Base-by-base conservation (phyloP, 2,888 invertebrate genomes). In the Drosophila monieri region DNA sequence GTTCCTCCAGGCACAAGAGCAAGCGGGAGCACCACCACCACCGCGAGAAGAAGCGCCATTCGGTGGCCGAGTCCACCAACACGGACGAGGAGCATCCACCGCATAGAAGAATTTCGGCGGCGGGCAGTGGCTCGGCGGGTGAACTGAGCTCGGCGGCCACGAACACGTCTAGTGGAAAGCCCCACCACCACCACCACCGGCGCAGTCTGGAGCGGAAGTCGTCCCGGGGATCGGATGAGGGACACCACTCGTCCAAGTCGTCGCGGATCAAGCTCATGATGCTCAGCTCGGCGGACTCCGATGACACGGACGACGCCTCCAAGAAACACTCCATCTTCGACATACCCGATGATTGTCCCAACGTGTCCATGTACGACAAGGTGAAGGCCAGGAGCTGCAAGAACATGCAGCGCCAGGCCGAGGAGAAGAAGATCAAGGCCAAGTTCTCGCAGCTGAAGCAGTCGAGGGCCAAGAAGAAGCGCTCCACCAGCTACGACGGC, bases 321-420 rank as follows among this genome's bases (percentile, higher is more conserved):
- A 97, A 96, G 91, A 96, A 97, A 90, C 97, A 97, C 92, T 97
- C 97, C 58, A 97, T 97, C 88, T 97, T 97, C 91, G 97, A 97
- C 89, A 97, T 97, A 62, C 94, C 96, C 46, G 97, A 97, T 88
- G 90, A 90, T 8, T 97, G 95, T 66, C 97, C 97, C 1, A 98
- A 97, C 89, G 97, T 98, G 67, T 98, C 98, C 9, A 99, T 99
- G 98, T 99, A 99, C 90, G 98, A 98, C 90, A 98, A 98, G 92
- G 97, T 98, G 0, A 98, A 98, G 91, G 97, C 97, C 3, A 94
- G 97, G 41, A 97, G 97, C 23, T 97, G 97, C 85, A 97, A 97
- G 91, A 97, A 97, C 90, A 96, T 97, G 95, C 96, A 97, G 90
- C 97, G 97, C 89, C 95, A 97, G 89, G 96, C 96, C 89, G 97